Evolutionary conservation across 2,113 vertebrate genomes (phyloP).

Genomic region (Oxyura jamaicensis): DNA sequence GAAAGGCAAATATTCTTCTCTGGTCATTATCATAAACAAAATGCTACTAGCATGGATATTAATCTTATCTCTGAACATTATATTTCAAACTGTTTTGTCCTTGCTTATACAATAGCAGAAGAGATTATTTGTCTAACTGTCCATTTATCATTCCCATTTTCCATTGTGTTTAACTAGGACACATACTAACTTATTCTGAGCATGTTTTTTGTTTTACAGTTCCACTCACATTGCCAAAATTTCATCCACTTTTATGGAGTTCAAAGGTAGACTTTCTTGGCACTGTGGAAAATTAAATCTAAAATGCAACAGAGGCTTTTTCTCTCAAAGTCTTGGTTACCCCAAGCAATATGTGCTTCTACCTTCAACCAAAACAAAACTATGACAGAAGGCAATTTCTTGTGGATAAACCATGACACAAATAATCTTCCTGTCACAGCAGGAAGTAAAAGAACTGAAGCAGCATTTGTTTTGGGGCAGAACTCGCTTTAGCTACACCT

Average conservation of each 20-base stretch:
- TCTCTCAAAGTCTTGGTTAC: background rate
- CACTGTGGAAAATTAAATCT: background rate
- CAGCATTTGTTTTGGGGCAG: background rate
- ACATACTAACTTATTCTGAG: conserved; percentile 3
- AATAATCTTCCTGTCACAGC: background rate
- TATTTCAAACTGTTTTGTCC: background rate
- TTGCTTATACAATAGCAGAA: background rate
- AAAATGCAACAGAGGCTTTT: conserved; percentile 5
- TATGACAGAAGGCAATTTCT: background rate
- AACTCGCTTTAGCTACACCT: background rate
- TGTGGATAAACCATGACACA: background rate
- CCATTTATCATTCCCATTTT: conserved; percentile 30
- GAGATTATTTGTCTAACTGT: conserved; percentile 2
- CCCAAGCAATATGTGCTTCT: background rate
- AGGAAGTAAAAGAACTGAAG: background rate
- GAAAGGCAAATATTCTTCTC: background rate
- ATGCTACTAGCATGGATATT: background rate
- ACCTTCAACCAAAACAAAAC: conserved; percentile 25
- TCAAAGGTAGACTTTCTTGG: conserved; percentile 55
- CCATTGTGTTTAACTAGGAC: background rate
- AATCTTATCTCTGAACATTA: background rate
- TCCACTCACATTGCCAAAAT: conserved; percentile 14
- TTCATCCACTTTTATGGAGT: background rate
- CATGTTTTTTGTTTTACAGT: conserved; percentile 34
- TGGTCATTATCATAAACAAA: background rate